Base-by-base conservation (phyloP, 2,888 invertebrate species). In the Elaeidobius kamerunicus region DNA sequence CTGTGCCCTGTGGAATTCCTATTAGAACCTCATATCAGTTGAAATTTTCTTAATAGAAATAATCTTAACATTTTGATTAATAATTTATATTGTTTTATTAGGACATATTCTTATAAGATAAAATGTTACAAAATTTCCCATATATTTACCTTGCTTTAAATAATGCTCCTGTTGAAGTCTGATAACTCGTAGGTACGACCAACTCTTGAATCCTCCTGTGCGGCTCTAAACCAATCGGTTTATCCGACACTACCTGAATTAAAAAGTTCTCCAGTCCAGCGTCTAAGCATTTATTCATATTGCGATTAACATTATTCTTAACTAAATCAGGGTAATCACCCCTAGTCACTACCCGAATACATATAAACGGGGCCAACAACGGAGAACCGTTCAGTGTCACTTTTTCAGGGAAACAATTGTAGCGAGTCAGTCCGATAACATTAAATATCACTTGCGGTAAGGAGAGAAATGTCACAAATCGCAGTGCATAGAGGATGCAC, bases 231-330 rank as follows among this genome's bases (percentile, higher is more conserved):
- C 85, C 84, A 19, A 91, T 79, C 6, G 84, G 80, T 72, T 92
- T 93, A 72, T 97, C 96, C 28, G 94, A 93, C 11, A 96, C 96
- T 28, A 97, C 93, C 78, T 97, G 95, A 63, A 97, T 87, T 68
- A 95, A 84, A 67, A 96, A 97, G 72, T 97, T 95, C 72, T 95
- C 94, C 67, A 97, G 76, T 7, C 95, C 95, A 5, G 90, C 89
- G 71, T 91, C 89, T 60, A 86, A 76, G 68, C 94, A 94, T 59
- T 86, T 85, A 64, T 88, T 87, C 79, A 94, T 84, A 70, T 95
- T 95, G 57, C 90, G 81, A 49, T 81, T 77, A 4, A 94, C 91
- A 78, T 94, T 95, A 46, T 81, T 82, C 69, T 85, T 86, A 2
- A 97, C 95, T 59, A 97, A 76, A 63, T 92, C 87, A 3, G 95